Conservation (phyloP, 2,888 invertebrate species). For the Sphaeridia pumilis region DNA sequence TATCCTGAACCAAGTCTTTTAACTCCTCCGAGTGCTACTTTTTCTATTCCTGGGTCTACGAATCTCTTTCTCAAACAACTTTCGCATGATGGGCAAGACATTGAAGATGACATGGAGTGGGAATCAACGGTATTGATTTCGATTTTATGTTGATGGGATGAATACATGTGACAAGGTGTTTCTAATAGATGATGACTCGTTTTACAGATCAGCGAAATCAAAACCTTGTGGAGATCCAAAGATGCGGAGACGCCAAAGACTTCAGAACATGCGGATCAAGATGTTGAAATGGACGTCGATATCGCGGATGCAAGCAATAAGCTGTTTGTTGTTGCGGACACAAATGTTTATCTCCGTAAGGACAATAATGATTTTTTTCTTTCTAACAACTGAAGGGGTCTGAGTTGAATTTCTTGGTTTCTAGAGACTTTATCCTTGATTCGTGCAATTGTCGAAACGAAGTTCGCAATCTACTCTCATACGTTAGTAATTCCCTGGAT, state of each 20-base stretch:
- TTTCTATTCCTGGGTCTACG: too few relatives aligned
- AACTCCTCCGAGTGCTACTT: too few relatives aligned
- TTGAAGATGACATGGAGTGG: conserved; percentile 2
- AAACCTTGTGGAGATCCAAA: neutral
- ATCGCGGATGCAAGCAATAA: conserved; percentile 1
- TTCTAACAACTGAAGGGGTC: conserved; percentile 1
- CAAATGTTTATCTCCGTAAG: conserved; percentile 32
- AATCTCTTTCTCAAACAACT: too few relatives aligned
- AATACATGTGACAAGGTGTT: neutral
- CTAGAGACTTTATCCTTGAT: conserved; percentile 15
- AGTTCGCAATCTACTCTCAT: conserved; percentile 13
- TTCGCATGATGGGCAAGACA: too few relatives aligned
- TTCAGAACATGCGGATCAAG: neutral
- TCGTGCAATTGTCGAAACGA: conserved; percentile 17
- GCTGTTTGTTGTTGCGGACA: conserved; percentile 25
- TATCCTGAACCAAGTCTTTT: too few relatives aligned
- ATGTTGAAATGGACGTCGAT: conserved; percentile 14
- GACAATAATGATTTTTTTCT: neutral
- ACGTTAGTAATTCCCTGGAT: conserved; percentile 31
- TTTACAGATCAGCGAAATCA: neutral
- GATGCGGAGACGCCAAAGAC: neutral
- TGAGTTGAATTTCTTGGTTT: neutral
- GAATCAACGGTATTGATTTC: conserved; percentile 1
- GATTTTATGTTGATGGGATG: too few relatives aligned
- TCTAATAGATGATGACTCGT: neutral